These are phyloP conservation scores for Drosophila acutilabella DNA, from an alignment of 2,888 invertebrate genomes.

Conservation along the genomic window DNA sequence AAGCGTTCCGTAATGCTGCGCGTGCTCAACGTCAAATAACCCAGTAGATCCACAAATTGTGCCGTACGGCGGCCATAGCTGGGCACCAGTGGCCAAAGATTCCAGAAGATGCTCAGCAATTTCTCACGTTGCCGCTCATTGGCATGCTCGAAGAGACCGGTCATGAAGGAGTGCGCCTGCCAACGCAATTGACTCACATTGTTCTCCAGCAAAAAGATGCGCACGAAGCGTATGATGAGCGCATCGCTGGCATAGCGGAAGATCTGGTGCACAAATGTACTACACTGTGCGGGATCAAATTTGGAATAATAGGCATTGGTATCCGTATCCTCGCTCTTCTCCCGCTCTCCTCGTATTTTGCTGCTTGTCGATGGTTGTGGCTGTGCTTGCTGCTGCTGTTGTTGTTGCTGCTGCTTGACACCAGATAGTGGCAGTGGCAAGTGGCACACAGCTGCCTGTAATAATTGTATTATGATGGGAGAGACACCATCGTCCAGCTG, in stretches of 20 bases:
- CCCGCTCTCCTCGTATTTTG: slow-evolving; percentile 87
- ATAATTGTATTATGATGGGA: slow-evolving; percentile 94
- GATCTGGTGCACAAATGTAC: slow-evolving; percentile 89
- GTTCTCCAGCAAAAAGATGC: slow-evolving; percentile 96
- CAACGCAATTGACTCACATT: slow-evolving; percentile 96
- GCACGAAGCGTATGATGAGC: slow-evolving; percentile 89
- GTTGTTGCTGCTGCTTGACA: slow-evolving; percentile 54
- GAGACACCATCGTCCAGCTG: slow-evolving; percentile 96
- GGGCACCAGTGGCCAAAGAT: slow-evolving; percentile 95
- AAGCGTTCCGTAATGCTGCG: slow-evolving; percentile 88
- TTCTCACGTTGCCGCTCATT: slow-evolving; percentile 91
- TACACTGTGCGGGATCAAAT: slow-evolving; percentile 89
- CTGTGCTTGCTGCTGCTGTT: slow-evolving; percentile 12
- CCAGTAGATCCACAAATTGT: slow-evolving; percentile 98
- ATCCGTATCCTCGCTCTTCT: slow-evolving; percentile 89
- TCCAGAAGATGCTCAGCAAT: slow-evolving; percentile 94
- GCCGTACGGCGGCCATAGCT: slow-evolving; percentile 97
- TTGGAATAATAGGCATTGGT: slow-evolving; percentile 86
- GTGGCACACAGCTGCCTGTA: slow-evolving; percentile 94
- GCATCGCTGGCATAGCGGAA: slow-evolving; percentile 87
- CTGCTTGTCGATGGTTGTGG: slow-evolving; percentile 31
- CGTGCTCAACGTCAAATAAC: slow-evolving; percentile 96
- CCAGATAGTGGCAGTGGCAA: slow-evolving; percentile 61
- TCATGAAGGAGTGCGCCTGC: slow-evolving; percentile 96
- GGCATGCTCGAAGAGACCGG: slow-evolving; percentile 94